Conservation (phyloP, 2,113 vertebrate genomes). For the Notothenia rossii region DNA sequence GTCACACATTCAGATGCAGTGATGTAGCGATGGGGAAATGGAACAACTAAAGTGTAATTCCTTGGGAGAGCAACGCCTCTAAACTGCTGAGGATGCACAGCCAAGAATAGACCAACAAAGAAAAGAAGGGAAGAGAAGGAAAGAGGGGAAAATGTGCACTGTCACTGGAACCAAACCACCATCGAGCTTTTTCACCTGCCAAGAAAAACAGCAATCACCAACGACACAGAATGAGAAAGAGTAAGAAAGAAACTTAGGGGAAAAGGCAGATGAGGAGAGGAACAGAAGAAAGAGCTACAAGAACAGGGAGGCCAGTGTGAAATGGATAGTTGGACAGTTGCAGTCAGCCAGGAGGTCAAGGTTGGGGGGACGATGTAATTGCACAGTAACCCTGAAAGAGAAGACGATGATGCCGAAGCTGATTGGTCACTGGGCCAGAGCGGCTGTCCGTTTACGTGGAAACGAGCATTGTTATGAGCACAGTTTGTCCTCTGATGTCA, state of each 20-base stretch:
- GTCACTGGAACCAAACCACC: conserved; percentile 68
- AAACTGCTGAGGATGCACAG: conserved; percentile 59
- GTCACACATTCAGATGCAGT: conserved; percentile 61
- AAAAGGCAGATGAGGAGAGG: conserved; percentile 32
- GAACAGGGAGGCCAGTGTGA: conserved; percentile 23
- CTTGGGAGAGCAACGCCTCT: conserved; percentile 64
- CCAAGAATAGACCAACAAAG: conserved; percentile 69
- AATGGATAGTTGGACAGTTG: conserved; percentile 14
- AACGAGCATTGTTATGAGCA: conserved; percentile 79
- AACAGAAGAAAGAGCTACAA: conserved; percentile 29
- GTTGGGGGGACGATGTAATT: conserved; percentile 11
- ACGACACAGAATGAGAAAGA: conserved; percentile 45
- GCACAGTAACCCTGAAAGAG: not conserved
- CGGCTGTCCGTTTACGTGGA: conserved; percentile 64
- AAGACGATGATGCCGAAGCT: conserved; percentile 27
- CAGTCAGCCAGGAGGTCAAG: conserved; percentile 27
- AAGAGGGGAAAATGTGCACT: conserved; percentile 63
- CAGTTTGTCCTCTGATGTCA: conserved; percentile 84
- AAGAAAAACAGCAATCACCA: conserved; percentile 65
- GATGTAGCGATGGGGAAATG: conserved; percentile 65
- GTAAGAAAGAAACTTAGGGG: conserved; percentile 50
- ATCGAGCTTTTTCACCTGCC: conserved; percentile 47
- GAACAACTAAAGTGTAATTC: conserved; percentile 70
- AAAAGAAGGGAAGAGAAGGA: conserved; percentile 33
- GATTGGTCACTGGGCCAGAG: conserved; percentile 45